Evolutionary conservation across 2,113 vertebrate genomes (phyloP).

Genomic region (Bubalus kerabau): DNA sequence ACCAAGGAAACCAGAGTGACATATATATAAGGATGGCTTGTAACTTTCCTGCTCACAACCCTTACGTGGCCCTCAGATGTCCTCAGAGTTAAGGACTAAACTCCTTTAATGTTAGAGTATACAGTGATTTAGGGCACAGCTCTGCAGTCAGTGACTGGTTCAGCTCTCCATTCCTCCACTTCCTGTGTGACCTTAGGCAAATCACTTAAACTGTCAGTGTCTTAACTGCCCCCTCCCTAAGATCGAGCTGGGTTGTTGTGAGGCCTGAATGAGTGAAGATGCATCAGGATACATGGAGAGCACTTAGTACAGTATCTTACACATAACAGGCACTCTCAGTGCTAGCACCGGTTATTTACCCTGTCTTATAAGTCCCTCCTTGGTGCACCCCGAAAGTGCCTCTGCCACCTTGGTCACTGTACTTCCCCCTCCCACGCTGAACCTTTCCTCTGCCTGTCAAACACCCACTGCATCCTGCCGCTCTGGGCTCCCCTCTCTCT

Average conservation of each 20-base stretch:
- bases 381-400: background rate
- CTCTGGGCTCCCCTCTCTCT: background rate
- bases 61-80: background rate
- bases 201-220: background rate
- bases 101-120: background rate
- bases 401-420: background rate
- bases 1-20: background rate
- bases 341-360: background rate
- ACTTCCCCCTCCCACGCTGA: background rate
- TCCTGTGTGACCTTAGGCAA: background rate
- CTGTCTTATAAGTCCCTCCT: background rate
- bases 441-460: background rate
- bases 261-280: background rate
- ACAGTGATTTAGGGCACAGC: background rate
- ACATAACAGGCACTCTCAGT: accelerated
- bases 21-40: background rate
- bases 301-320: background rate
- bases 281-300: background rate
- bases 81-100: background rate
- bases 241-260: background rate
- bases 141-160: background rate
- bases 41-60: background rate
- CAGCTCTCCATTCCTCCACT: background rate
- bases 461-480: background rate
- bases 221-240: background rate